phyloP scores from a whole-genome alignment of 2,888 invertebrate genomes.

The Halictus quadricinctus region DNA sequence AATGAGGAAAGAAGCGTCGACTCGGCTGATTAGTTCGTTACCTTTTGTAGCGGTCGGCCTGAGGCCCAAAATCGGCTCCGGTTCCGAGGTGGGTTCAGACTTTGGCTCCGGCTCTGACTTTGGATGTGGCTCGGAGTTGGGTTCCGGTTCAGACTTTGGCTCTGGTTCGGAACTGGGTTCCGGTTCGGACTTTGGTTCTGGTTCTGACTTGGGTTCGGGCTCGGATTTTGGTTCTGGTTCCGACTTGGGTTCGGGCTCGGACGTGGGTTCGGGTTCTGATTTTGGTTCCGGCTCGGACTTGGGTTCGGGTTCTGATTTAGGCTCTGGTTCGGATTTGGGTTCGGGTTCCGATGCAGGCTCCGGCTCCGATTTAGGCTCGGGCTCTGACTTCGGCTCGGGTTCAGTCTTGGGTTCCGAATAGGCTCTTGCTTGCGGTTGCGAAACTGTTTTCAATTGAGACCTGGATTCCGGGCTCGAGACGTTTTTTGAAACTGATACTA shows the following conservation, averaged over 20 bases:
- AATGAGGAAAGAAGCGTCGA: constrained; percentile 55
- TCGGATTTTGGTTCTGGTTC: constrained; percentile 80
- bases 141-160: constrained; percentile 80
- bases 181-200: constrained; percentile 73
- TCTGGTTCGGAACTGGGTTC: constrained; percentile 82
- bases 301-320: constrained; percentile 80
- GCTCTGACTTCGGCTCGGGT: constrained; percentile 74
- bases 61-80: constrained; percentile 76
- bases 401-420: constrained; percentile 78
- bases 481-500: constrained; percentile 78
- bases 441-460: constrained; percentile 74
- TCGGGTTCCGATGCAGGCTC: constrained; percentile 79
- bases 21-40: constrained; percentile 69
- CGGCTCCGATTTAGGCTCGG: constrained; percentile 80
- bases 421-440: constrained; percentile 73
- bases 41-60: constrained; percentile 78
- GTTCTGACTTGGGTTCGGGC: constrained; percentile 78
- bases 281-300: constrained; percentile 80
- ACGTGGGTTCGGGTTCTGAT: constrained; percentile 81
- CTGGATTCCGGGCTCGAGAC: constrained; percentile 78
- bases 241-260: constrained; percentile 76
- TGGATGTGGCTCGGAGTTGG: constrained; percentile 81
- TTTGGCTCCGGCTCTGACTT: constrained; percentile 82
- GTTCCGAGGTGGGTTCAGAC: constrained; percentile 78
- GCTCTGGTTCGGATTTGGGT: constrained; percentile 79